Evolutionary conservation across 2,113 vertebrate species (phyloP).

Genomic region (Aptenodytes forsteri): DNA sequence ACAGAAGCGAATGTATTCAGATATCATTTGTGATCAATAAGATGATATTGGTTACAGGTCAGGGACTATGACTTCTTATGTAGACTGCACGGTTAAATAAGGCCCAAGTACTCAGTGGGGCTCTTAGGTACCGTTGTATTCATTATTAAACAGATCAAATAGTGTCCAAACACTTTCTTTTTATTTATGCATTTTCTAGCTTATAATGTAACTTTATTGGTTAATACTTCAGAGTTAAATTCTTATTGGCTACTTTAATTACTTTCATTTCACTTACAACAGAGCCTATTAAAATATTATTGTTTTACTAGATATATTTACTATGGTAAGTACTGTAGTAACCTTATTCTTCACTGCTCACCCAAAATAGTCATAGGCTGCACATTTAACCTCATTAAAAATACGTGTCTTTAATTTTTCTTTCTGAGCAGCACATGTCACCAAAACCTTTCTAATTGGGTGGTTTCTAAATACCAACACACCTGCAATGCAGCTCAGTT

Average conservation of each 20-base stretch:
- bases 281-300: neutral
- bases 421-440: neutral
- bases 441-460: neutral
- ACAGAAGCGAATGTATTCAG: neutral
- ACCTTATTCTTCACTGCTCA: neutral
- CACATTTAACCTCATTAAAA: neutral
- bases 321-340: neutral
- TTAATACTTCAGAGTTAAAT: neutral
- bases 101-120: neutral
- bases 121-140: neutral
- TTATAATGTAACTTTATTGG: neutral
- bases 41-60: neutral
- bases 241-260: neutral
- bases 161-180: neutral
- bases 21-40: neutral
- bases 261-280: neutral
- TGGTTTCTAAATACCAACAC: neutral
- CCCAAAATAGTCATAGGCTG: neutral
- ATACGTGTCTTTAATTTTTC: neutral
- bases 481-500: neutral
- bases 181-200: neutral
- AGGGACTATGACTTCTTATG: neutral
- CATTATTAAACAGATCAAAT: neutral
- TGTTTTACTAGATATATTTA: neutral
- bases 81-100: neutral